Evolutionary conservation across 2,113 vertebrate genomes (phyloP).

Genomic region (Gallinago paraguaiae): DNA sequence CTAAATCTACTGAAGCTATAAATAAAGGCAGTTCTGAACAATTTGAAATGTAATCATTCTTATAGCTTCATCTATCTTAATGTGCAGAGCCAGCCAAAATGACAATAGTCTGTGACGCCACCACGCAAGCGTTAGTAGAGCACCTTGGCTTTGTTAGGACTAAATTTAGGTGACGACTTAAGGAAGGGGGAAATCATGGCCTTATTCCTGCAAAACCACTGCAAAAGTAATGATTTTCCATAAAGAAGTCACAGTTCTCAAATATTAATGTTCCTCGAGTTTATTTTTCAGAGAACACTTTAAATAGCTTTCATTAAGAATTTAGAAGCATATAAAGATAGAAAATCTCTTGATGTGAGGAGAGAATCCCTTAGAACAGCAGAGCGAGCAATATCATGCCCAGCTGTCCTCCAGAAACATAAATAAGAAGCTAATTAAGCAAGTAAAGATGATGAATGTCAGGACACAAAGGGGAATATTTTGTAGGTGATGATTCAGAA

Average conservation of each 20-base stretch:
- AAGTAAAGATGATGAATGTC: neutral
- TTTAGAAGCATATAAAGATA: constrained; percentile 44
- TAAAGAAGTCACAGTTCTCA: neutral
- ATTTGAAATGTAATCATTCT: neutral
- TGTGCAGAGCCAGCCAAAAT: neutral
- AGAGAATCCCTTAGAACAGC: constrained; percentile 37
- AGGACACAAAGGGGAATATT: neutral
- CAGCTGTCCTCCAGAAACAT: constrained; percentile 7
- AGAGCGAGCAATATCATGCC: constrained; percentile 4
- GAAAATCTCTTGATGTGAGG: constrained; percentile 15
- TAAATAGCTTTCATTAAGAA: constrained; percentile 61
- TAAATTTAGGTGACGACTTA: neutral
- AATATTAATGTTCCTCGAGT: constrained; percentile 34
- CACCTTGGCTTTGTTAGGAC: neutral
- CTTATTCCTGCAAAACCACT: neutral
- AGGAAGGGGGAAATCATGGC: neutral
- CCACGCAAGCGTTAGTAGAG: neutral
- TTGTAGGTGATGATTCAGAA: neutral
- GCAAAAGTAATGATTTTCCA: constrained; percentile 1
- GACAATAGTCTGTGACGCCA: neutral
- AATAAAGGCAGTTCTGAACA: constrained; percentile 3
- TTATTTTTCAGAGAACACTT: constrained; percentile 38
- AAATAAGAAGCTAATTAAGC: constrained; percentile 26
- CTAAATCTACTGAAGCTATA: neutral
- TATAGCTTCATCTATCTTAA: neutral